Evolutionary conservation across 2,888 invertebrate species (phyloP).

Genomic region (Zeuzera pyrina): DNA sequence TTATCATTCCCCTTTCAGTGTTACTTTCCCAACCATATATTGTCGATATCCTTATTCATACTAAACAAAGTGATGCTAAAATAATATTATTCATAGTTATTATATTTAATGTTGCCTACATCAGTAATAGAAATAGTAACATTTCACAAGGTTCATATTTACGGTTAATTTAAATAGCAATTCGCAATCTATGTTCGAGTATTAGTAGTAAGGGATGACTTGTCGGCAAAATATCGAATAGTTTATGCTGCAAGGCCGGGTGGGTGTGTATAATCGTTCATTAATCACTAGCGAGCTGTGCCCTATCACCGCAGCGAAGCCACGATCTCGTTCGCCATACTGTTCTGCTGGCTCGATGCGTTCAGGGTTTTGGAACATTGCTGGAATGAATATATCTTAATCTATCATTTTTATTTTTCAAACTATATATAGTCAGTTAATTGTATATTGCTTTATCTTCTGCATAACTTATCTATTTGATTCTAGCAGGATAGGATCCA

Average conservation of each 20-base stretch:
- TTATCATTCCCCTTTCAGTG: constrained; percentile 38
- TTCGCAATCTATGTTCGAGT: no score
- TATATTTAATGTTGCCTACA: no score
- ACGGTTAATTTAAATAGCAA: no score
- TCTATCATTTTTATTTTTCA: no score
- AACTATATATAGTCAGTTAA: no score
- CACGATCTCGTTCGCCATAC: constrained; percentile 67
- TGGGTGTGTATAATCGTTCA: constrained; percentile 48
- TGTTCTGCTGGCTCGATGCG: constrained; percentile 66
- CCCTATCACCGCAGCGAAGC: constrained; percentile 70
- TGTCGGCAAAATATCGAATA: constrained; percentile 49
- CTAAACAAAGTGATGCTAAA: constrained; percentile 15
- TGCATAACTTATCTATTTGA: no score
- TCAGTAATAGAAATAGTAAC: no score
- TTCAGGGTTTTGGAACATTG: constrained; percentile 69
- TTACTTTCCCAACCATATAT: constrained; percentile 30
- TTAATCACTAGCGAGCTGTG: constrained; percentile 49
- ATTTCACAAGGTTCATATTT: no score
- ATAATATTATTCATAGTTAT: constrained; percentile 2
- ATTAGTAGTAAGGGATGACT: constrained; percentile 10
- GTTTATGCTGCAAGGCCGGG: constrained; percentile 42
- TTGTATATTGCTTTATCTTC: no score
- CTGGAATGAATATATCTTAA: constrained; percentile 48
- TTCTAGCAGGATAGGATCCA: no score
- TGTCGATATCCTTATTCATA: constrained; percentile 24